Evolutionary conservation across 2,888 invertebrate genomes (phyloP).

Genomic region (Archips xylosteana): DNA sequence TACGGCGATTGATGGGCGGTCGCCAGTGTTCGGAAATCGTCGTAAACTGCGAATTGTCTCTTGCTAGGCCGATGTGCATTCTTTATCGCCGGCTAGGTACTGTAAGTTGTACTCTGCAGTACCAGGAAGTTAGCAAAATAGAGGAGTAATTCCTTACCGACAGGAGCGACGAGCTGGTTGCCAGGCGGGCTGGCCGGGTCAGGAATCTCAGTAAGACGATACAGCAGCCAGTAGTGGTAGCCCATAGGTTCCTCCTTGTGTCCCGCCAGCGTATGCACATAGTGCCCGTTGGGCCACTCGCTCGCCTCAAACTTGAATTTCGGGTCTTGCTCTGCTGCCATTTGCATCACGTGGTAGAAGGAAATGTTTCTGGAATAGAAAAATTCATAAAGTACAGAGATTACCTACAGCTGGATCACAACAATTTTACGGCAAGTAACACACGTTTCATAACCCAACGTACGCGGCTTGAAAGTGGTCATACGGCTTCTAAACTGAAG

Average conservation of each 20-base stretch:
- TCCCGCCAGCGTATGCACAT: conserved; percentile 94
- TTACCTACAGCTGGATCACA: not conserved
- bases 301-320: conserved; percentile 91
- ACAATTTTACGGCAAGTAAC: no score
- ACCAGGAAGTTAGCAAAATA: conserved; percentile 11
- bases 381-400: not conserved
- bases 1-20: no score
- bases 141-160: conserved; percentile 85
- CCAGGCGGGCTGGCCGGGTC: conserved; percentile 93
- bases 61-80: no score
- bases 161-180: conserved; percentile 94
- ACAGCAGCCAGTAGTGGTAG: conserved; percentile 96
- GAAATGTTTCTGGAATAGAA: conserved; percentile 84
- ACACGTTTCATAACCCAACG: not conserved
- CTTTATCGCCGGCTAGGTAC: no score
- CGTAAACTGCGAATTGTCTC: no score
- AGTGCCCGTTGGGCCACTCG: conserved; percentile 97
- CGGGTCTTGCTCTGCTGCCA: conserved; percentile 92
- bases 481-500: not conserved
- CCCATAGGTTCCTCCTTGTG: conserved; percentile 93
- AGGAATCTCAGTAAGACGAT: conserved; percentile 92
- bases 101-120: not conserved
- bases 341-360: conserved; percentile 91
- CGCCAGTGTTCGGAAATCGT: no score
- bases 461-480: not conserved